Evolutionary conservation across 1,140 invertebrate genomes (phyloP).

Genomic region (Lethrus apterus): DNA sequence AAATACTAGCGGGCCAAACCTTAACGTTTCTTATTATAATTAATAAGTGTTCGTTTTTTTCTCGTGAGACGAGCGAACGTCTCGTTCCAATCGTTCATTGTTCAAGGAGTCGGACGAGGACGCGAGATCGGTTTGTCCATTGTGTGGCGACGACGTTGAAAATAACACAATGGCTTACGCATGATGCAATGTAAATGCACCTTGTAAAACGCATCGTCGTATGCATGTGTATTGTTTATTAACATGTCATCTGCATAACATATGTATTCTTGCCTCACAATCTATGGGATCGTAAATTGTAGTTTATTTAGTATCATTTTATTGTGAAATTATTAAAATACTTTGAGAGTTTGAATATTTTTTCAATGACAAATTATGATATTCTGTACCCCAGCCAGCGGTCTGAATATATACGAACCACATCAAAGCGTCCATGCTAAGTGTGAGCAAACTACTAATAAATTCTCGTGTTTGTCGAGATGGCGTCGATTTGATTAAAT

Average conservation of each 20-base stretch:
- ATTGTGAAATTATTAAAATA: too few species aligned
- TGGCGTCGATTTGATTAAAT: too few species aligned
- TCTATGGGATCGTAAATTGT: constrained; percentile 12
- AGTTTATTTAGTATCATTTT: too few species aligned
- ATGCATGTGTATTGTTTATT: constrained; percentile 20
- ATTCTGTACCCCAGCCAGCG: too few species aligned
- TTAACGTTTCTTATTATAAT: constrained; percentile 9
- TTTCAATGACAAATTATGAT: too few species aligned
- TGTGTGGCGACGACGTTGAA: background rate
- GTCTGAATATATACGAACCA: too few species aligned
- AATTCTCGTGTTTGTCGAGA: too few species aligned
- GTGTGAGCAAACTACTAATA: too few species aligned
- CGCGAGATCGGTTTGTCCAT: background rate
- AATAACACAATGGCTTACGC: constrained; percentile 10
- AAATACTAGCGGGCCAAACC: constrained; percentile 8
- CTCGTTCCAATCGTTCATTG: background rate
- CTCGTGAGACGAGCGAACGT: background rate
- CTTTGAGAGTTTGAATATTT: too few species aligned
- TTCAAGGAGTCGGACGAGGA: background rate
- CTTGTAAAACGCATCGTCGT: constrained; percentile 14
- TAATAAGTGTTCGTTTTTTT: background rate
- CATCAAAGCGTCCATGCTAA: too few species aligned
- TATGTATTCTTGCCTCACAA: constrained; percentile 19
- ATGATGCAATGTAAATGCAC: constrained; percentile 16
- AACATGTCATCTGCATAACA: constrained; percentile 18